Conservation (phyloP, 92 coral and sea anemone genomes). For the Palythoa grandiflora region DNA sequence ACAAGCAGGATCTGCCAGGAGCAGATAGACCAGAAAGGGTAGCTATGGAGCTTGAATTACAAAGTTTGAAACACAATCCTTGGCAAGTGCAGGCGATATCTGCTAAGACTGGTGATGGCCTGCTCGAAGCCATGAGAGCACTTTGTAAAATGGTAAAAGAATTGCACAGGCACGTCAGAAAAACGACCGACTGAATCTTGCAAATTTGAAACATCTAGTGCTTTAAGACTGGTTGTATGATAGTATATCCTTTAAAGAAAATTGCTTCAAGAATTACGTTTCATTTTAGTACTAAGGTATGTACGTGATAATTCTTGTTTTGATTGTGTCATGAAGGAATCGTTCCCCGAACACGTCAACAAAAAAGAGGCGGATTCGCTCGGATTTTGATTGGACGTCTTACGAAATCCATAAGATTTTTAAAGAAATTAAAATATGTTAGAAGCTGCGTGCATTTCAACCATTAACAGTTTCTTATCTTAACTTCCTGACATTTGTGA, state of each 20-base stretch:
- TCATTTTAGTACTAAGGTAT: slow-evolving; percentile 19
- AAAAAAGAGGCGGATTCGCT: neutral
- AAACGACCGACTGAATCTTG: slow-evolving; percentile 13
- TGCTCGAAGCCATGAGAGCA: slow-evolving; percentile 48
- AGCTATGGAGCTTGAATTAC: slow-evolving; percentile 40
- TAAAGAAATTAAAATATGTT: neutral
- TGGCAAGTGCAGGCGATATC: slow-evolving; percentile 50
- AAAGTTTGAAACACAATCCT: slow-evolving; percentile 38
- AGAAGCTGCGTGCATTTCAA: slow-evolving; percentile 10
- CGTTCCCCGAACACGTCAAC: neutral
- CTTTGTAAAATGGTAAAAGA: slow-evolving; percentile 49
- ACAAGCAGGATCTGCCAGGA: slow-evolving; percentile 42
- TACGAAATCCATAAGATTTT: neutral
- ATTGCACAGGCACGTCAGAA: slow-evolving; percentile 25
- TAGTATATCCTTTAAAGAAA: neutral
- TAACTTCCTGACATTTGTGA: slow-evolving; percentile 30
- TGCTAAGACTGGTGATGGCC: slow-evolving; percentile 39
- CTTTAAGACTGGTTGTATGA: neutral
- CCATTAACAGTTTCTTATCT: neutral
- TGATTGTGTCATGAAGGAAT: neutral
- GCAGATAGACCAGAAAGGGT: slow-evolving; percentile 48
- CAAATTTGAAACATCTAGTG: neutral
- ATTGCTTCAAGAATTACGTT: slow-evolving; percentile 15
- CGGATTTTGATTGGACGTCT: neutral
- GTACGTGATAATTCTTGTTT: slow-evolving; percentile 2